Percentiles rank a stretch among this genome's conserved stretches.
phyloP scores from a whole-genome alignment of 92 coral and sea anemone species.

The Blastomussa wellsi region DNA sequence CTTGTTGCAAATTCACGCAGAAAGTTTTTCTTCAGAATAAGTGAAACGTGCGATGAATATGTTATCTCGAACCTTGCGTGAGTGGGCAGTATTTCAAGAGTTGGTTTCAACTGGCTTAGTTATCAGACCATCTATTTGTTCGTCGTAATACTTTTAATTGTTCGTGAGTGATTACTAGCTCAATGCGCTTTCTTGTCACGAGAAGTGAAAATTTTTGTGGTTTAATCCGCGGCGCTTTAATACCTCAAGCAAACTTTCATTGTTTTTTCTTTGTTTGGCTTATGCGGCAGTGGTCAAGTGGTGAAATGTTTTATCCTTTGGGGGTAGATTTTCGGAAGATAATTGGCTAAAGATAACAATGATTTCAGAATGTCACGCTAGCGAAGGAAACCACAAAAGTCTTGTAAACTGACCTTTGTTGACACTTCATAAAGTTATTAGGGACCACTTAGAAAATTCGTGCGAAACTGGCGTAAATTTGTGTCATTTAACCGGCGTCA shows the following conservation, averaged over 20 bases:
- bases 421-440: slow-evolving; percentile 42
- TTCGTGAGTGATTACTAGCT: slow-evolving; percentile 6
- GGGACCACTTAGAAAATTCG: slow-evolving; percentile 16
- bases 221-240: slow-evolving; percentile 13
- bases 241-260: slow-evolving; percentile 14
- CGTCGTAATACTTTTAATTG: slow-evolving; percentile 27
- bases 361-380: slow-evolving; percentile 35
- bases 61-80: neutral
- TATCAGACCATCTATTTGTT: slow-evolving; percentile 23
- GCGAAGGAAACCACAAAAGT: slow-evolving; percentile 12
- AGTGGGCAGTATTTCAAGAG: slow-evolving; percentile 28
- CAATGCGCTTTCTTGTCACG: slow-evolving; percentile 23
- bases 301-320: slow-evolving; percentile 10
- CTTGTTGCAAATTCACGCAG: neutral
- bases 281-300: slow-evolving; percentile 5
- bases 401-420: slow-evolving; percentile 37
- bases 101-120: neutral
- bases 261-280: slow-evolving; percentile 21
- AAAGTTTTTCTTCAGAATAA: neutral
- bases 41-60: neutral
- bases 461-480: slow-evolving; percentile 1
- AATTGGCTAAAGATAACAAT: slow-evolving; percentile 35
- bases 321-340: slow-evolving; percentile 1
- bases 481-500: neutral
- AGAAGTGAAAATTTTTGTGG: slow-evolving; percentile 18